Percentiles rank a stretch among this genome's conserved stretches.
Conservation (phyloP, 2,797 vertebrate genomes). For the Cheracebus regulus region DNA sequence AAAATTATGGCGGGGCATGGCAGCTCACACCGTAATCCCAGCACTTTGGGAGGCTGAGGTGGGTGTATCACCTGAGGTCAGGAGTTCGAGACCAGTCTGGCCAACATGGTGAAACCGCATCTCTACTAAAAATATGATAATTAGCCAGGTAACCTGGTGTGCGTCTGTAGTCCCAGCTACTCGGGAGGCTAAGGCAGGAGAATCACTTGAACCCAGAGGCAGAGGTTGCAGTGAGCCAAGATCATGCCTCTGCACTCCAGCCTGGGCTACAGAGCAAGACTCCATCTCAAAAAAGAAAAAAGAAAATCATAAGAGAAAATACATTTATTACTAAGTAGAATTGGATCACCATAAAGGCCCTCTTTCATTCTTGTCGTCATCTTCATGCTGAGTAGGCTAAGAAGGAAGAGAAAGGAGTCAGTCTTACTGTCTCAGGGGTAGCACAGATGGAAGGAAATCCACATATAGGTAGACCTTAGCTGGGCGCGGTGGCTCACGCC, state of each 20-base stretch:
- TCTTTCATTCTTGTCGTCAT: neutral
- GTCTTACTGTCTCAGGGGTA: neutral
- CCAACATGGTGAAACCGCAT: neutral
- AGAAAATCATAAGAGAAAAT: neutral
- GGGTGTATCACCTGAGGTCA: neutral
- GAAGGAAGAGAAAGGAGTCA: neutral
- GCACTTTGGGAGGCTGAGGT: neutral
- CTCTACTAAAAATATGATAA: neutral
- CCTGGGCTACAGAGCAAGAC: neutral
- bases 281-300: neutral
- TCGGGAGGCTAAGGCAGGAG: neutral
- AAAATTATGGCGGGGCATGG: neutral
- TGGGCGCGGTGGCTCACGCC: too few relatives aligned
- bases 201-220: neutral
- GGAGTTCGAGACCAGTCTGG: neutral
- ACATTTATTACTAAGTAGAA: neutral
- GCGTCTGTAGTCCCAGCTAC: neutral
- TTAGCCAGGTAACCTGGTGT: neutral
- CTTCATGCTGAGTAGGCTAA: neutral
- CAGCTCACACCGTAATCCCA: neutral
- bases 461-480: neutral
- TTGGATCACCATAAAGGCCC: neutral
- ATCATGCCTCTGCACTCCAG: neutral
- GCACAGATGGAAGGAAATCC: neutral
- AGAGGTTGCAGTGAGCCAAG: neutral